These are phyloP conservation scores for Oxystoma pomonae DNA, from an alignment of 2,888 invertebrate genomes.

Conservation along the genomic window DNA sequence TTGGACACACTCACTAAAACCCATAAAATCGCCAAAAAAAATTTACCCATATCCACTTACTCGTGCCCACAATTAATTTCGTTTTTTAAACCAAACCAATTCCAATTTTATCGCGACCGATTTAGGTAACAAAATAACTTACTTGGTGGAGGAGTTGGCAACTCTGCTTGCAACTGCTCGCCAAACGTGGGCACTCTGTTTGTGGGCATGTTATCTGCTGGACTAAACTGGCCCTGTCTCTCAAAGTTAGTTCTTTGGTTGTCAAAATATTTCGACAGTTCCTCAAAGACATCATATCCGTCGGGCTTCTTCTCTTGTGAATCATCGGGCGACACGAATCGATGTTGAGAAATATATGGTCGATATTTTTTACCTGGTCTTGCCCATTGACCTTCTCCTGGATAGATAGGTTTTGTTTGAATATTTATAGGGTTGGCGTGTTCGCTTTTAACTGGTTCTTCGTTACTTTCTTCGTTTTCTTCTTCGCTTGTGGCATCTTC, in stretches of 20 bases:
- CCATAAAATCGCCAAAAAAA: too few species aligned
- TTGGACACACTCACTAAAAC: too few species aligned
- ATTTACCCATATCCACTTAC: too few species aligned
- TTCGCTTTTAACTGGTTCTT: constrained; percentile 26
- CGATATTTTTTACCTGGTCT: constrained; percentile 38
- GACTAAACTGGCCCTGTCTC: not conserved
- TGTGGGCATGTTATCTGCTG: not conserved
- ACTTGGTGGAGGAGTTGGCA: not conserved
- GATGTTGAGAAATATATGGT: constrained; percentile 32
- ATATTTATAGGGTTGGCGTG: constrained; percentile 37
- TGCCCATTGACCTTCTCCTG: constrained; percentile 45
- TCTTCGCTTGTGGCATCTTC: constrained; percentile 5
- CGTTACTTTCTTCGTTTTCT: constrained; percentile 18
- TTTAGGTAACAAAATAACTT: constrained; percentile 2
- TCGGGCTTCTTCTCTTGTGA: constrained; percentile 43
- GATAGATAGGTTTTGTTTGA: constrained; percentile 43
- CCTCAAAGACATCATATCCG: constrained; percentile 55
- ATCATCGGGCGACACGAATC: constrained; percentile 17
- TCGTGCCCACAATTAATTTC: too few species aligned
- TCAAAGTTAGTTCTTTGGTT: constrained; percentile 30
- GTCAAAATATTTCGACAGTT: constrained; percentile 48
- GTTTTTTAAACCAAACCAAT: too few species aligned
- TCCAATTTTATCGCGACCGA: too few species aligned
- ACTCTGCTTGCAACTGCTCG: not conserved
- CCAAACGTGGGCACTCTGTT: constrained; percentile 4